Evolutionary conservation across 2,888 invertebrate species (phyloP).

Genomic region (Xiphydria camelus): DNA sequence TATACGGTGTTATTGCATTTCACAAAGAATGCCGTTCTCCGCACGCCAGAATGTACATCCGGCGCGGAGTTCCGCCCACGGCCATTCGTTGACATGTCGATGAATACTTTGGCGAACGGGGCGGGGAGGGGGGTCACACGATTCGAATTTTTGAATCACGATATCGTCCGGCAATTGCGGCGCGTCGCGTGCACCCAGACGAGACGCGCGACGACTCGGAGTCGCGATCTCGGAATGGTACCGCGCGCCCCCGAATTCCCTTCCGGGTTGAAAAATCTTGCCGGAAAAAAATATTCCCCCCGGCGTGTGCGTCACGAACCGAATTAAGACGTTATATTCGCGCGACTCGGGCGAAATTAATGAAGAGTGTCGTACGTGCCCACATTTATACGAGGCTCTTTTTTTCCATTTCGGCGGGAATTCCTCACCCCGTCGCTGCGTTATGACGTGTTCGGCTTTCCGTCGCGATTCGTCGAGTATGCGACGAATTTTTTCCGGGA

Average conservation of each 20-base stretch:
- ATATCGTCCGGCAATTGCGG: not conserved
- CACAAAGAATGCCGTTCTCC: constrained; percentile 34
- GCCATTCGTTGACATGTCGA: not conserved
- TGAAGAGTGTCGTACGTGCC: not conserved
- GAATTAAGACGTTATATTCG: not conserved
- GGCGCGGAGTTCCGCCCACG: constrained; percentile 5
- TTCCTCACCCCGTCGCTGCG: too few species aligned
- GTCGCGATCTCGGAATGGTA: too few species aligned
- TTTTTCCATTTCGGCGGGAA: not conserved
- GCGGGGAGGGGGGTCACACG: too few species aligned
- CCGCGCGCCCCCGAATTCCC: too few species aligned
- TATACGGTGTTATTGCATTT: constrained; percentile 36
- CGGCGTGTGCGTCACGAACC: constrained; percentile 3
- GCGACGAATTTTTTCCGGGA: too few species aligned
- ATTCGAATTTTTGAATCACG: not conserved
- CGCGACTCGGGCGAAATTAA: not conserved
- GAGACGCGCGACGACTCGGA: too few species aligned
- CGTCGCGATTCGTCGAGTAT: too few species aligned
- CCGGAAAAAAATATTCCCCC: too few species aligned
- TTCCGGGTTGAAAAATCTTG: too few species aligned
- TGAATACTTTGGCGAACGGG: not conserved
- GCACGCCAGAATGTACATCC: constrained; percentile 33
- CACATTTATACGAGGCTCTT: not conserved
- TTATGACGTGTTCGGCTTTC: too few species aligned
- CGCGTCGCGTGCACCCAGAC: not conserved